These are phyloP conservation scores for Trogon melanurus DNA, from an alignment of 2,113 vertebrate species.

Conservation along the genomic window DNA sequence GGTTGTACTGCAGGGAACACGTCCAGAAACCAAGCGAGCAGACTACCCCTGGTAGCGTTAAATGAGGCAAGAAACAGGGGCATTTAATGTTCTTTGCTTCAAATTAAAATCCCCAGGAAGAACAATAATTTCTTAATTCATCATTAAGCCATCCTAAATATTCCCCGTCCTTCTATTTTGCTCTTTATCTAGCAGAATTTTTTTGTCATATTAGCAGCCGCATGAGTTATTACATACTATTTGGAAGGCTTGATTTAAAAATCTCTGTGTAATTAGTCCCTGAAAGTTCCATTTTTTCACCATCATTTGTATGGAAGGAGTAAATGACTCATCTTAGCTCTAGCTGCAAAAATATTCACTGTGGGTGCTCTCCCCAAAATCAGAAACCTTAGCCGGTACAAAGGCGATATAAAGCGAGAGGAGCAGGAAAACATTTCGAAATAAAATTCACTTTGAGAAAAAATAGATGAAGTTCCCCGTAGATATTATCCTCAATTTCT, in stretches of 20 bases:
- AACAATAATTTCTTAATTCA: conserved; percentile 15
- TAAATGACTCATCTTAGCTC: background rate
- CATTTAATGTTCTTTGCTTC: background rate
- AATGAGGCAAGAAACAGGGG: conserved; percentile 36
- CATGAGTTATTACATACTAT: background rate
- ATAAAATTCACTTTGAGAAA: background rate
- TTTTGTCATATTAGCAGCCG: background rate
- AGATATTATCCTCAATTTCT: background rate
- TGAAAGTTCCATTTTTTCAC: background rate
- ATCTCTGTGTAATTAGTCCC: background rate
- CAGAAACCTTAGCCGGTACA: background rate
- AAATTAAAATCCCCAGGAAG: conserved; percentile 40
- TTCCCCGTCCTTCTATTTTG: background rate
- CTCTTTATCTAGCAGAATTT: background rate
- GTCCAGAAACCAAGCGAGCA: background rate
- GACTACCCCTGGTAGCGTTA: background rate
- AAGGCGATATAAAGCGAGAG: background rate
- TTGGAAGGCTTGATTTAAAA: background rate
- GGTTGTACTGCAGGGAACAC: background rate
- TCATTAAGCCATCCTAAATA: background rate
- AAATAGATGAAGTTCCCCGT: background rate
- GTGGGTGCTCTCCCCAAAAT: background rate
- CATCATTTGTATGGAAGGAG: background rate
- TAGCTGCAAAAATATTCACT: background rate
- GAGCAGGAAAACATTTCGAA: background rate